Base-by-base conservation (phyloP, 2,113 vertebrate species). In the Psilopogon haemacephalus region DNA sequence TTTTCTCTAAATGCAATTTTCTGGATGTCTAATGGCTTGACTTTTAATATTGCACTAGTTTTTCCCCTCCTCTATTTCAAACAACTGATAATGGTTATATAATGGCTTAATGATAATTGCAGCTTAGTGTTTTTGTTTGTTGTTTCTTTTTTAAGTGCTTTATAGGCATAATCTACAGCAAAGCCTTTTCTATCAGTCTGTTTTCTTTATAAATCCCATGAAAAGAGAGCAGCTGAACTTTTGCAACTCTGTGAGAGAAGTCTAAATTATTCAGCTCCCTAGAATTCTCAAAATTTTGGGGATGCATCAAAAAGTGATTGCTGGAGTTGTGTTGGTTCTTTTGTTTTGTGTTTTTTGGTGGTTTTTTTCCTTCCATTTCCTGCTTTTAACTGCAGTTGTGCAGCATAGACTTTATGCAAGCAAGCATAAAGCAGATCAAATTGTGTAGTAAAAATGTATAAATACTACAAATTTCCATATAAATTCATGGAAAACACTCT, bases 31-130 rank as follows among this genome's bases (percentile, higher is more conserved):
- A 28, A 72, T 90, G 27, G 24, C 76, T 91, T 88, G 56, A 52
- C 42, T 89, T 79, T 13, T 62, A 40, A 85, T 91, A 73, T 62
- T 70, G 42, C 26, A 70, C 46, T 44, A 56, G 32, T 74, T 88
- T 90, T 82, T 48, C 60, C 14, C 38, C 35, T 55, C 7, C 11
- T 48, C 28, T 10, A 4, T 82, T 91, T 94, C 71, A 89, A 60
- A 44, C 75, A 89, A 91, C 63, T 16, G 32, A 87, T 90, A 75
- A 69, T 32, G 26, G 23, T 62, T 60, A 35, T 65, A 70, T 71
- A 95, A 89, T 82, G 33, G 38, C 82, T 78, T 92, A 79, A 86
- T 82, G 58, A 72, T 92, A 82, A 92, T 81, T 93, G 81, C 52
- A 90, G 58, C 19, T 46, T 81, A 54, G 88, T 67, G 60, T 5